Conservation (phyloP, 2,797 vertebrate genomes). For the Tachyglossus aculeatus region DNA sequence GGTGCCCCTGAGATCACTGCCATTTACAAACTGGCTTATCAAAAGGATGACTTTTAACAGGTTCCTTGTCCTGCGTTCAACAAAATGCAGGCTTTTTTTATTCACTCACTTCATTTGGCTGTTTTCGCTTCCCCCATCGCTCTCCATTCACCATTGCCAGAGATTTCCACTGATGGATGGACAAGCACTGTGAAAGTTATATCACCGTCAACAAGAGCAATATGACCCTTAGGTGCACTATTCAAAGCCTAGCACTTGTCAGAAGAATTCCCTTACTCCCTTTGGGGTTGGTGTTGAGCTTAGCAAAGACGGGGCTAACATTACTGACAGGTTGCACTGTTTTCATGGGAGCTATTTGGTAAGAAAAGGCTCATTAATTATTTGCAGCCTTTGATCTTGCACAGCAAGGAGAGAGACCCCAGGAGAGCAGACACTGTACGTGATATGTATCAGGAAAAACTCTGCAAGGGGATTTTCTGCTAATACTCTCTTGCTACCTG, state of each 20-base stretch:
- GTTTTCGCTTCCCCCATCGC: background rate
- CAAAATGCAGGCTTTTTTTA: background rate
- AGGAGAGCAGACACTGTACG: background rate
- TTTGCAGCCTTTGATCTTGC: slow-evolving; percentile 1
- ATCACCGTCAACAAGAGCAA: background rate
- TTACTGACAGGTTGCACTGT: background rate
- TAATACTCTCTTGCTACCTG: background rate
- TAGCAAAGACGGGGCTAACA: background rate
- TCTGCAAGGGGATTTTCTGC: background rate
- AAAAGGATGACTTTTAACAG: background rate
- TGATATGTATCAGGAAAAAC: background rate
- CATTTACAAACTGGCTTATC: background rate
- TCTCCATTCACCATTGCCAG: background rate
- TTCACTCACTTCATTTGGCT: background rate
- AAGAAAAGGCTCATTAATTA: slow-evolving; percentile 1
- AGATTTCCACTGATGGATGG: background rate
- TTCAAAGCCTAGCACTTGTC: background rate
- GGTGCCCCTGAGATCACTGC: background rate
- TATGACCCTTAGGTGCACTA: background rate
- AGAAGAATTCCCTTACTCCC: background rate
- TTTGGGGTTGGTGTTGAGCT: background rate
- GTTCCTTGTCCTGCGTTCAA: background rate
- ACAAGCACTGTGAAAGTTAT: background rate
- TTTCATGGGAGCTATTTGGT: background rate
- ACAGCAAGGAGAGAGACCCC: background rate